Evolutionary conservation across 1,140 invertebrate genomes (phyloP).

Genomic region (Cardiocondyla obscurior): DNA sequence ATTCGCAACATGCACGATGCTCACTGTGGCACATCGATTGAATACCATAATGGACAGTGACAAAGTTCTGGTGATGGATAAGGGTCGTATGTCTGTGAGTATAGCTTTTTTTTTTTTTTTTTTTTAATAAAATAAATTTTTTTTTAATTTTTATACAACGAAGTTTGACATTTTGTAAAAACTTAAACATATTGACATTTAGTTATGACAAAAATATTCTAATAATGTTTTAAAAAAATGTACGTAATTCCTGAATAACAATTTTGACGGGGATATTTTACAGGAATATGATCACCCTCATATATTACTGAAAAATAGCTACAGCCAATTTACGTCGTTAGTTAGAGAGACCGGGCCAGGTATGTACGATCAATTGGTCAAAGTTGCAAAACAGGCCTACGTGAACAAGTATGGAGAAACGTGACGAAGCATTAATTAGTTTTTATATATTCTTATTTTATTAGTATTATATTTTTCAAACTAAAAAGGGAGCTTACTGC

Average conservation of each 20-base stretch:
- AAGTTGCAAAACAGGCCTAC: constrained; percentile 78
- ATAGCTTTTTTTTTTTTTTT: too few species aligned
- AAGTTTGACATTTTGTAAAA: too few species aligned
- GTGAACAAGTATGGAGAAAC: constrained; percentile 58
- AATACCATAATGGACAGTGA: constrained; percentile 85
- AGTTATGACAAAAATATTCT: too few species aligned
- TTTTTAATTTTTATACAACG: background rate
- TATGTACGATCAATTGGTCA: constrained; percentile 83
- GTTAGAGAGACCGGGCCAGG: constrained; percentile 86
- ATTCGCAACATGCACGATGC: constrained; percentile 85
- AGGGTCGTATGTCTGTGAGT: constrained; percentile 81
- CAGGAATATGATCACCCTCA: constrained; percentile 87
- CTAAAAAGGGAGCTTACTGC: background rate
- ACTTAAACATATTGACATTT: too few species aligned
- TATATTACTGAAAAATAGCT: constrained; percentile 83
- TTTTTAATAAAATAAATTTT: background rate
- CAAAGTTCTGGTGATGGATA: constrained; percentile 87
- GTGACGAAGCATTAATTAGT: constrained; percentile 11
- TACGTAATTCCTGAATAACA: background rate
- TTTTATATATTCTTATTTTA: background rate
- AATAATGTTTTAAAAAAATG: background rate
- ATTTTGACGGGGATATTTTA: constrained; percentile 67
- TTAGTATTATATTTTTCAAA: background rate
- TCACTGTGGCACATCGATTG: constrained; percentile 88
- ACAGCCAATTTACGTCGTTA: constrained; percentile 87